Base-by-base conservation (phyloP, 2,797 vertebrate genomes). In the Phrynocephalus guinanensis region DNA sequence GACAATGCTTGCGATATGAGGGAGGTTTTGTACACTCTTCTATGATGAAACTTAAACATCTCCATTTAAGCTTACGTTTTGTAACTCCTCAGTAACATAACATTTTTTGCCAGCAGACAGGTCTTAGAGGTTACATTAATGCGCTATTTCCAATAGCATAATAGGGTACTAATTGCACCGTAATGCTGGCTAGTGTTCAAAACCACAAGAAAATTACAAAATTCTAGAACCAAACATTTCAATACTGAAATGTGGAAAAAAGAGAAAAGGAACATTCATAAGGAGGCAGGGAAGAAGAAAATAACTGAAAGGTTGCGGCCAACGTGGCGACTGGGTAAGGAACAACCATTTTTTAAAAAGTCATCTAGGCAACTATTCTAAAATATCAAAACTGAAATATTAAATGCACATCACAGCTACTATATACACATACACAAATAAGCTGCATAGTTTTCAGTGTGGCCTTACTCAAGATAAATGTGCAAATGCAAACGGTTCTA, bases 141-240 rank as follows among this genome's bases (percentile, higher is more conserved):
- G 90, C 70, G 77, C 20, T 76, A 91, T 91, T 50, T 85, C 26
- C 50, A 85, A 88, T 52, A 84, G 11, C 71, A 92, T 87, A 86
- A 89, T 56, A 87, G 73, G 85, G 67, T 77, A 79, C 77, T 91
- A 92, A 94, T 94, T 92, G 88, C 20, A 88, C 71, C 92, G 91
- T 89, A 91, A 91, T 63, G 44, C 52, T 87, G 85, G 66, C 78
- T 79, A 70, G 83, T 91, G 87, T 92, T 91, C 89, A 91, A 93
- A 93, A 33, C 2, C 28, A 50, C 63, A 84, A 75, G 76, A 33
- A 87, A 83, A 75, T 89, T 89, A 24, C 2, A 28, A 90, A 91
- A 70, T 73, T 48, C 0, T 26, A 24, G 0, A 1, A 93, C 38
- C 30, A 72, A 72, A 24, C 82, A 86, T 90, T 90, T 92, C 88